Evolutionary conservation across 2,888 invertebrate species (phyloP).

Genomic region (Heliconius ethilla): DNA sequence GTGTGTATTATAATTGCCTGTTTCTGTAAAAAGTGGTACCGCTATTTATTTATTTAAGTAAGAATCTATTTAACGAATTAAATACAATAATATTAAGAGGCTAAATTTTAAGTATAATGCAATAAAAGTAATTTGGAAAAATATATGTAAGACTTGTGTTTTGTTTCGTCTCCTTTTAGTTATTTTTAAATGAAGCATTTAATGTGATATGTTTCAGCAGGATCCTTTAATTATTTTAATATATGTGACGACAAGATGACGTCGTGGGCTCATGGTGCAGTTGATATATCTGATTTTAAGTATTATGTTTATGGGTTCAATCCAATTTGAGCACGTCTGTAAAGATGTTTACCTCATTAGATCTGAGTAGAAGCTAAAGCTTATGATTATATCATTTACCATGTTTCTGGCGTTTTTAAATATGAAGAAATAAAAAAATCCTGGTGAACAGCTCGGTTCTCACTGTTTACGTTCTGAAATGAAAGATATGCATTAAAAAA

Average conservation of each 20-base stretch:
- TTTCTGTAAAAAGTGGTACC: slow-evolving; percentile 70
- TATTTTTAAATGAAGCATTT: slow-evolving; percentile 14
- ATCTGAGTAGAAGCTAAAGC: not conserved
- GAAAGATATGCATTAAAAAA: too few species aligned
- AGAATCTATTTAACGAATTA: slow-evolving; percentile 74
- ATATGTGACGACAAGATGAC: not conserved
- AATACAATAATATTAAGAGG: slow-evolving; percentile 66
- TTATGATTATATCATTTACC: not conserved
- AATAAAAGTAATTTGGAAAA: slow-evolving; percentile 57
- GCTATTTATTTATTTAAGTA: slow-evolving; percentile 79
- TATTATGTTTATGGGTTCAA: not conserved
- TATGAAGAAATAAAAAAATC: too few species aligned
- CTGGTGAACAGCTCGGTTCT: too few species aligned
- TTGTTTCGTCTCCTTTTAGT: slow-evolving; percentile 47
- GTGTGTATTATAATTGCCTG: slow-evolving; percentile 61
- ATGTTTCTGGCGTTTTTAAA: too few species aligned
- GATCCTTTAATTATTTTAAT: slow-evolving; percentile 35
- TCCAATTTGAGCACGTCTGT: not conserved
- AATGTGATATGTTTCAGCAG: not conserved
- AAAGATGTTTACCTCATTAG: not conserved
- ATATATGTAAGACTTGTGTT: slow-evolving; percentile 53
- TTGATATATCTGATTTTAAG: not conserved
- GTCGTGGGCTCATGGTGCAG: not conserved
- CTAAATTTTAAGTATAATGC: slow-evolving; percentile 70
- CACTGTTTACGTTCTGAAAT: too few species aligned